Percentiles rank a stretch among this genome's conserved stretches.
Evolutionary conservation across 37 sponge, comb jelly and placozoan genomes (phyloP).

Genomic region (Chondrosia reniformis): DNA sequence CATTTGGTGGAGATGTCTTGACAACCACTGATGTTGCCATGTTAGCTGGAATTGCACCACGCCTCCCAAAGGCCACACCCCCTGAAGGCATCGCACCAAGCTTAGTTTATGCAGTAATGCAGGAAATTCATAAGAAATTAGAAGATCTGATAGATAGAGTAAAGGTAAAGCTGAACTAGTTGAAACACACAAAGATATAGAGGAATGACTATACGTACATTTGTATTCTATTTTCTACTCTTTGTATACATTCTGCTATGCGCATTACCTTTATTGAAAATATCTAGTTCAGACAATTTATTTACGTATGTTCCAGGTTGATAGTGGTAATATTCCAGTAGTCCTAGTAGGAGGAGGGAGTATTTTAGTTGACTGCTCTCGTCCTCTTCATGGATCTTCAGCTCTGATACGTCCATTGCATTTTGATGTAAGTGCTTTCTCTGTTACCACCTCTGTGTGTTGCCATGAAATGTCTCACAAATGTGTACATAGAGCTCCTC

Average conservation of each 20-base stretch:
- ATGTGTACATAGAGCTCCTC: too few relatives aligned
- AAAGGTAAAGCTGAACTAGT: too few relatives aligned
- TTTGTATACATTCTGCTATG: too few relatives aligned
- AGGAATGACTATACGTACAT: too few relatives aligned
- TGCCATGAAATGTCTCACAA: neutral
- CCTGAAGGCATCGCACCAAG: conserved; percentile 18
- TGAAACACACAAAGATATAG: too few relatives aligned
- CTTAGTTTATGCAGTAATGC: conserved; percentile 42
- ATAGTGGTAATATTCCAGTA: conserved; percentile 57
- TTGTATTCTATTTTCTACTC: too few relatives aligned
- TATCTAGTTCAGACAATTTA: neutral
- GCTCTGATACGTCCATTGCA: conserved; percentile 40
- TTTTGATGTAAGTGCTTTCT: conserved; percentile 45
- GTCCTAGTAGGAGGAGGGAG: conserved; percentile 83
- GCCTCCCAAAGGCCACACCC: conserved; percentile 19
- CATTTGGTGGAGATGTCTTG: conserved; percentile 66
- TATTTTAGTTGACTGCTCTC: conserved; percentile 47
- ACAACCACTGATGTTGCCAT: conserved; percentile 83
- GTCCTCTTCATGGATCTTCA: conserved; percentile 46
- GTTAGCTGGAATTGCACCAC: conserved; percentile 59
- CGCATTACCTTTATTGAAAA: too few relatives aligned
- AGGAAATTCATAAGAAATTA: conserved; percentile 44
- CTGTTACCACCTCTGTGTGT: neutral
- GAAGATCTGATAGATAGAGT: conserved; percentile 60
- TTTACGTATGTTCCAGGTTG: conserved; percentile 40